phyloP scores from a whole-genome alignment of 2,113 vertebrate species.

The Paraplagusia blochii region DNA sequence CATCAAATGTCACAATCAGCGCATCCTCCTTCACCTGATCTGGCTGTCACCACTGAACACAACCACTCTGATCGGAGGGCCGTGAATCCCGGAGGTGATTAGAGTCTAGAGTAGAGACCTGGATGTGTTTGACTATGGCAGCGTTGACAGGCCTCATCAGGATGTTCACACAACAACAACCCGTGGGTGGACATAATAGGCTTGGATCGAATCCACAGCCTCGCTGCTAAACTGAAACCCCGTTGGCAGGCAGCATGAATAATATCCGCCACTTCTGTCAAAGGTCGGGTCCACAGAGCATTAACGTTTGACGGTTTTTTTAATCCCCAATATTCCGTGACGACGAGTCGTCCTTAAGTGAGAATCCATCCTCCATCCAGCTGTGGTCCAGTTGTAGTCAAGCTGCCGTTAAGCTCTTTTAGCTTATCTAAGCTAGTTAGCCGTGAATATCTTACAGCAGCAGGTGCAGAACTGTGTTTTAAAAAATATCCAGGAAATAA shows the following conservation, averaged over 20 bases:
- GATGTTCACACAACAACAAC: slow-evolving; percentile 10
- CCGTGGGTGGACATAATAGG: slow-evolving; percentile 25
- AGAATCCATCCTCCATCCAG: slow-evolving; percentile 22
- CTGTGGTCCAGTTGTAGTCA: slow-evolving; percentile 35
- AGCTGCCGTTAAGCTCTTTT: slow-evolving; percentile 34
- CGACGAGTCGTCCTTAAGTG: not conserved
- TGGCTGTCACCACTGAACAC: not conserved
- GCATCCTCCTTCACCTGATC: not conserved
- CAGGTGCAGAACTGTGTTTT: slow-evolving; percentile 50
- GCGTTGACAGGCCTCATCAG: not conserved
- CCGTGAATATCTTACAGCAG: slow-evolving; percentile 36
- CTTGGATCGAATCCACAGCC: slow-evolving; percentile 39
- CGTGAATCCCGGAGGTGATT: not conserved
- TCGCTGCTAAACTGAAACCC: slow-evolving; percentile 58
- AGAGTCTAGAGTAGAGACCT: not conserved
- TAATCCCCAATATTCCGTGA: not conserved
- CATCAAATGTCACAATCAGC: not conserved
- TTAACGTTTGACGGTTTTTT: not conserved
- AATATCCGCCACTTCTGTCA: slow-evolving; percentile 25
- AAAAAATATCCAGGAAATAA: not conserved
- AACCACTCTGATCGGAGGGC: not conserved
- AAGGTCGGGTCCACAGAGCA: not conserved
- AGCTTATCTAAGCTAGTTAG: slow-evolving; percentile 61
- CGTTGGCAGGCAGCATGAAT: slow-evolving; percentile 54
- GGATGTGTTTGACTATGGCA: not conserved